Evolutionary conservation across 2,888 invertebrate genomes (phyloP).

Genomic region (Trimorus sp.): DNA sequence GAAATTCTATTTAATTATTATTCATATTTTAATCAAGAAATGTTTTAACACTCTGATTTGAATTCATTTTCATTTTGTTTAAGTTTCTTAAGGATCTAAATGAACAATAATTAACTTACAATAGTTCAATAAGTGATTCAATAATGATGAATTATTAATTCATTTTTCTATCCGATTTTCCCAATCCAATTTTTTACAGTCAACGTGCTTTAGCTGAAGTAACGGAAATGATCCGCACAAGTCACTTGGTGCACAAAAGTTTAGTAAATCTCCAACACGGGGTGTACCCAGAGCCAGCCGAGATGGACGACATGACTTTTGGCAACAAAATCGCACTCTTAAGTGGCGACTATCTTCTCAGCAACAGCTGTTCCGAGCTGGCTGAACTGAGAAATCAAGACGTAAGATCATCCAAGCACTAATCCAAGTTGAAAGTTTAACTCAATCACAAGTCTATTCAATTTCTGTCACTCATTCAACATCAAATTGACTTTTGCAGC

Average conservation of each 20-base stretch:
- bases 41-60: too few species aligned
- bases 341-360: conserved; percentile 95
- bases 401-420: conserved; percentile 67
- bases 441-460: too few species aligned
- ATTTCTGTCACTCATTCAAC: too few species aligned
- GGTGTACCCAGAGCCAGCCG: conserved; percentile 83
- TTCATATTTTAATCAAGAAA: too few species aligned
- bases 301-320: conserved; percentile 91
- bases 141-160: too few species aligned
- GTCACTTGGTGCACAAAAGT: conserved; percentile 94
- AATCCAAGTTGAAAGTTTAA: too few species aligned
- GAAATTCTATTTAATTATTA: not conserved
- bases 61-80: too few species aligned
- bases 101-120: not conserved
- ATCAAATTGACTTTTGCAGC: conserved; percentile 80
- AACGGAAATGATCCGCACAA: conserved; percentile 98
- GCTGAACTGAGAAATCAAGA: conserved; percentile 86
- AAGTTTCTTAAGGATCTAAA: too few species aligned
- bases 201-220: conserved; percentile 95
- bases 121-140: too few species aligned
- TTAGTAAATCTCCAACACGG: conserved; percentile 90
- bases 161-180: too few species aligned
- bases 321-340: conserved; percentile 97
- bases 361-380: conserved; percentile 93
- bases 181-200: conserved; percentile 78